Percentiles rank a stretch among this genome's conserved stretches.
Evolutionary conservation across 2,113 vertebrate species (phyloP).

Genomic region (Capricornis sumatraensis): DNA sequence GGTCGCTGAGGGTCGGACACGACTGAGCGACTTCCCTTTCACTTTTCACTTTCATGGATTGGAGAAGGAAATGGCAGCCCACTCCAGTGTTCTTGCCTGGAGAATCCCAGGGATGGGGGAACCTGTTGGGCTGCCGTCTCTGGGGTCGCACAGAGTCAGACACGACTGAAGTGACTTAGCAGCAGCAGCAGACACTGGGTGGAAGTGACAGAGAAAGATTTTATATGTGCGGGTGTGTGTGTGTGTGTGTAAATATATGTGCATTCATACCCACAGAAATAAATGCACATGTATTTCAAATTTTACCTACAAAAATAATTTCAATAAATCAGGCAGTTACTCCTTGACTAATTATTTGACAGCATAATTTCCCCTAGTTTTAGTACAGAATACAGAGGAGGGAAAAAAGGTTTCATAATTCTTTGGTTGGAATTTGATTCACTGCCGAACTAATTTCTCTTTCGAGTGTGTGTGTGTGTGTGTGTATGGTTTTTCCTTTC

Average conservation of each 20-base stretch:
- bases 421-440: constrained; percentile 15
- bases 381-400: background rate
- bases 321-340: background rate
- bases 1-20: no score
- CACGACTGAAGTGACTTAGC: no score
- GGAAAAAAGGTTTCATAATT: background rate
- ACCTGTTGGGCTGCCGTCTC: no score
- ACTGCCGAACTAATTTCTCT: background rate
- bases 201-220: background rate
- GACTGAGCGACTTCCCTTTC: no score
- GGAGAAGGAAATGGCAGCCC: no score
- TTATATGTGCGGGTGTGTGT: background rate
- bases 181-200: no score
- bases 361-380: background rate
- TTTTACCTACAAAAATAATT: background rate
- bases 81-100: no score
- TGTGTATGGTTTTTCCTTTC: background rate
- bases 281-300: background rate
- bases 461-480: background rate
- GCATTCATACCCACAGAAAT: background rate
- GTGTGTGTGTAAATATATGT: background rate
- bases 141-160: no score
- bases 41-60: no score
- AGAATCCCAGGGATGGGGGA: fast-evolving
- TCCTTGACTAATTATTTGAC: background rate